A percentile compares a stretch with the other conserved stretches of the same genome.
Evolutionary conservation across 1,140 invertebrate genomes (phyloP).

Genomic region (Oscheius sp.): DNA sequence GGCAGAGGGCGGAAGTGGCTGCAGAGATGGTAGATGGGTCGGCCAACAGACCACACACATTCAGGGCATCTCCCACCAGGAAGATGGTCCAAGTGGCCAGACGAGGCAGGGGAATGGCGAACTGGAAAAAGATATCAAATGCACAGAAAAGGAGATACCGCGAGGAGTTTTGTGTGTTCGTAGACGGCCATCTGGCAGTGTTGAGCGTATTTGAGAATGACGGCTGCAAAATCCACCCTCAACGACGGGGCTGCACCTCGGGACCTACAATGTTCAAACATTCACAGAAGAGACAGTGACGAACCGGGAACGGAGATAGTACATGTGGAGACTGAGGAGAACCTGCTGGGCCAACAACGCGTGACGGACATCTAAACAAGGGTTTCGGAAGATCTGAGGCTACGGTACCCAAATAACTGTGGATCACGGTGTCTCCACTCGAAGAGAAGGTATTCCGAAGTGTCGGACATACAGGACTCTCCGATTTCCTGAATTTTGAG

Average conservation of each 20-base stretch:
- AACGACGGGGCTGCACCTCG: background rate
- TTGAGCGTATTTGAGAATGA: constrained; percentile 8
- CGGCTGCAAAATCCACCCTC: constrained; percentile 13
- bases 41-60: constrained; percentile 8
- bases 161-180: background rate
- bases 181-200: background rate
- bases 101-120: constrained; percentile 10
- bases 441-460: background rate
- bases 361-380: background rate
- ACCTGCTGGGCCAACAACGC: background rate
- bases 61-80: constrained; percentile 13
- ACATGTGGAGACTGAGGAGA: background rate
- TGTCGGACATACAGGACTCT: background rate
- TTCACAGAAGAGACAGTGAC: background rate
- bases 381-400: background rate
- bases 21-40: constrained; percentile 6
- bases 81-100: constrained; percentile 14
- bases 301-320: background rate
- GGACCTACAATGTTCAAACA: background rate
- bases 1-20: constrained; percentile 1
- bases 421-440: background rate
- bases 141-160: background rate
- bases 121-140: background rate
- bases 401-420: background rate
- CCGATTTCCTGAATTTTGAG: background rate